Evolutionary conservation across 2,888 invertebrate genomes (phyloP), one percentile per base, ranked within the genome.

Genomic region (Pachycephus smyrnensis): DNA sequence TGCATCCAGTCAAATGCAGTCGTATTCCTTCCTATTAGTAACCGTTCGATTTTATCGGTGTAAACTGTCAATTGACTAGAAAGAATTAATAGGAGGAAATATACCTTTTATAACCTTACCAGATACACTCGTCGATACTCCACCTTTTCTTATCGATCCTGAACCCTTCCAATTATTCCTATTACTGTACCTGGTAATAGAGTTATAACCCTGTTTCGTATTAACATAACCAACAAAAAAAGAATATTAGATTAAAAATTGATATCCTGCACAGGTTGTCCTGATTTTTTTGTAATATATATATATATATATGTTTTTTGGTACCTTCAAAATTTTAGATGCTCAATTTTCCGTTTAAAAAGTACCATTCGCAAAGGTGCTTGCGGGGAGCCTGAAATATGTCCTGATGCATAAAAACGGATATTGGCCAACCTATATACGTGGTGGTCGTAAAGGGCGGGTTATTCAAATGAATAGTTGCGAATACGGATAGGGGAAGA

Each of bases 401-500:
- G 55, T 55, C 55, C 0, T 40, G 40, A 40, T 15, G 40, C 40
- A 40, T 15, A 15, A 15, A 6, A 40, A 40, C 40, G 40, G 40
- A 40, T 40, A 40, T 40, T 15, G 40, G 40, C 40, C 40, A 1
- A 40, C 15, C 40, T 40, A 15, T 40, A 40, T 40, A 40, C 15
- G 40, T 15, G 40, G 77, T 69, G 75, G 77, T 77, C 77, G 77
- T 77, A 77, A 77, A 77, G 37, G 69, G 75, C 75, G 75, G 75
- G 74, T 73, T 77, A 77, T 77, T 77, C 75, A 75, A 77, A 77
- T 77, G 77, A 77, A 77, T 77, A 77, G 77, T 77, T 77, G 75
- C 75, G 71, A 71, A 69, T 69, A 55, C 55, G 55, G 55, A 55
- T 23, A 23, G 55, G 6, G 40, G 71, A 55, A 75, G 75, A 35